Percentiles rank a stretch among this genome's conserved stretches.
phyloP scores from a whole-genome alignment of 2,797 vertebrate species.

The Scleropages formosus region DNA sequence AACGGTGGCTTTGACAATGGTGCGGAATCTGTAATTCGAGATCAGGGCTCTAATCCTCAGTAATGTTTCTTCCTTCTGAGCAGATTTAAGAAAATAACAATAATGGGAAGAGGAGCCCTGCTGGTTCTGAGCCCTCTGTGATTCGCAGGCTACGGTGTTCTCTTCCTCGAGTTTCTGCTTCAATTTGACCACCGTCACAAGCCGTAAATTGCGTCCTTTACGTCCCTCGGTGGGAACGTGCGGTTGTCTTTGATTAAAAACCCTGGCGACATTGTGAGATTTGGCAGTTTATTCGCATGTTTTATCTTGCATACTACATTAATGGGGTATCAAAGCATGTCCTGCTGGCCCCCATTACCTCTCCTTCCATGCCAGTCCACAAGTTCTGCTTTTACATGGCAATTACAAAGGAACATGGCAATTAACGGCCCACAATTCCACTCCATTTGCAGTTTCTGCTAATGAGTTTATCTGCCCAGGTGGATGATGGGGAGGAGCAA shows the following conservation, averaged over 20 bases:
- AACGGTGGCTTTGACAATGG: slow-evolving; percentile 6
- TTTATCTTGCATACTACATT: too few relatives aligned
- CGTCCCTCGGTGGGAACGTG: not conserved
- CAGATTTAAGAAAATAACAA: slow-evolving; percentile 15
- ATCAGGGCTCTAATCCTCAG: slow-evolving; percentile 31
- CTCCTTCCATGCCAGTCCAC: not conserved
- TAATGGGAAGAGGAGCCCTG: not conserved
- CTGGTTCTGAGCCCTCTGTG: not conserved
- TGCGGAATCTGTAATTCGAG: slow-evolving; percentile 18
- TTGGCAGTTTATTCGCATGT: not conserved
- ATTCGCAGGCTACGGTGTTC: not conserved
- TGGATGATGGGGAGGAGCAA: not conserved
- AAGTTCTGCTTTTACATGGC: slow-evolving; percentile 1
- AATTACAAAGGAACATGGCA: not conserved
- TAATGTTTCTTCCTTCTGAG: slow-evolving; percentile 10
- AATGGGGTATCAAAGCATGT: not conserved
- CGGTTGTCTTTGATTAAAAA: not conserved
- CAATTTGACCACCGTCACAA: not conserved
- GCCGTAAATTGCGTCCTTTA: not conserved
- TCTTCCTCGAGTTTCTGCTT: not conserved
- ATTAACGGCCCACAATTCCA: slow-evolving; percentile 20
- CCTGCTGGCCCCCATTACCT: not conserved
- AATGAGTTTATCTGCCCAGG: slow-evolving; percentile 5
- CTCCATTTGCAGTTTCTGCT: not conserved
- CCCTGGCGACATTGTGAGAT: not conserved